Evolutionary conservation across 2,113 vertebrate species (phyloP), one percentile per base, ranked within the genome.

Genomic region (Poicephalus gulielmi): DNA sequence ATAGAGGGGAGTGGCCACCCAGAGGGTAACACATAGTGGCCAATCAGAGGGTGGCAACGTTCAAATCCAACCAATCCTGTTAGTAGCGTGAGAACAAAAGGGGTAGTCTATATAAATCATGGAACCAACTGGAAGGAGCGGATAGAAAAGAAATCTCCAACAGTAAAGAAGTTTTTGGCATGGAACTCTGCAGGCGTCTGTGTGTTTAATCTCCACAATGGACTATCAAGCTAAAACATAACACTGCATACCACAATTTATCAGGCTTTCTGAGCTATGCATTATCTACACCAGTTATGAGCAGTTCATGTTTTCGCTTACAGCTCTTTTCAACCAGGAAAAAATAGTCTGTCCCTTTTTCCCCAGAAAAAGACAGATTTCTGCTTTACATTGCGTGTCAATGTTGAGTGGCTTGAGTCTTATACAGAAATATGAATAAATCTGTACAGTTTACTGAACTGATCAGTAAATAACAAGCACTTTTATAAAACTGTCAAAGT

Each of bases 231-330:
- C 18, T 70, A 53, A 74, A 90, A 77, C 15, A 12, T 30, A 80
- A 66, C 12, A 8, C 31, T 57, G 31, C 14, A 4, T 47, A 62
- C 0, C 49, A 39, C 49, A 62, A 50, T 60, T 64, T 13, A 53
- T 39, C 50, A 59, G 53, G 24, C 11, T 74, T 86, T 86, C 44
- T 27, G 13, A 77, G n/a, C 28, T 16, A 7, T 1, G 11, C n/a
- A 24, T 64, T 74, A 47, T 9, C n/a, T 9, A 50, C 0, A 0
- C 2, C 37, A 33, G 7, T 46, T n/a, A 63, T 0, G 0, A 74
- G n/a, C 47, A 50, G 30, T 55, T 83, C 64, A 39, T 30, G 37
- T n/a, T 86, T 80, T 77, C 30, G 7, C 37, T 78, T 49, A 78
- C 30, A 75, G 55, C 33, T 89, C 71, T 81, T 84, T 53, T 17